Conservation (phyloP, 1,140 invertebrate genomes). For the Hermetia illucens region DNA sequence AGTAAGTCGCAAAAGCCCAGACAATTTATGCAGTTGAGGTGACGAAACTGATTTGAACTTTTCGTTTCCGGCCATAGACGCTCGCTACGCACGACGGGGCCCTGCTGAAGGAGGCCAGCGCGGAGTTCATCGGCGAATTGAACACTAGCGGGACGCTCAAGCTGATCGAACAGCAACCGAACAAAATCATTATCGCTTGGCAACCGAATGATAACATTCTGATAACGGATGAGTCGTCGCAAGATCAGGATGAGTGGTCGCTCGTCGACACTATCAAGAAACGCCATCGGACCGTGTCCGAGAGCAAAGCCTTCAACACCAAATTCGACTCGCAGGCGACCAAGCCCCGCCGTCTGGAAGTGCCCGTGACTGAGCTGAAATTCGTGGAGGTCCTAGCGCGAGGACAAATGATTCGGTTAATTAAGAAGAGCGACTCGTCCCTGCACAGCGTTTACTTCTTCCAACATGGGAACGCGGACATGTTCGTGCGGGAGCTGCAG, state of each 20-base stretch:
- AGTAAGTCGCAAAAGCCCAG: too few relatives aligned
- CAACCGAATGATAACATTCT: constrained; percentile 57
- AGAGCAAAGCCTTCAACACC: constrained; percentile 29
- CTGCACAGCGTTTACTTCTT: constrained; percentile 70
- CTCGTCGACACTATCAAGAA: constrained; percentile 56
- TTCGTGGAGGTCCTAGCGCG: constrained; percentile 49
- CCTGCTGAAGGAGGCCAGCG: constrained; percentile 38
- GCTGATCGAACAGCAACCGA: constrained; percentile 34
- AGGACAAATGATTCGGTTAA: constrained; percentile 53
- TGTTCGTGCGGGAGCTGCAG: constrained; percentile 53
- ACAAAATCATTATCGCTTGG: constrained; percentile 56
- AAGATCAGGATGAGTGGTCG: constrained; percentile 64
- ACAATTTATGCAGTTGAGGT: too few relatives aligned
- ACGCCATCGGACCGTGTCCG: constrained; percentile 33
- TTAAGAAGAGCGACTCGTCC: constrained; percentile 50
- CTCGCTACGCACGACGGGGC: constrained; percentile 48
- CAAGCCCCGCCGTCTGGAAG: constrained; percentile 42
- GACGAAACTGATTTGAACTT: background rate
- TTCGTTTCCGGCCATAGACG: too few relatives aligned
- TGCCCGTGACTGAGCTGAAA: constrained; percentile 47
- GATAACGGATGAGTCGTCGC: constrained; percentile 54
- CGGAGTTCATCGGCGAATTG: constrained; percentile 37
- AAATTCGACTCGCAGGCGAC: constrained; percentile 17
- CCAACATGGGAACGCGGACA: constrained; percentile 69
- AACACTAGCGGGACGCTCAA: constrained; percentile 44